phyloP scores from a whole-genome alignment of 2,113 vertebrate genomes.

The Menidia beryllina region DNA sequence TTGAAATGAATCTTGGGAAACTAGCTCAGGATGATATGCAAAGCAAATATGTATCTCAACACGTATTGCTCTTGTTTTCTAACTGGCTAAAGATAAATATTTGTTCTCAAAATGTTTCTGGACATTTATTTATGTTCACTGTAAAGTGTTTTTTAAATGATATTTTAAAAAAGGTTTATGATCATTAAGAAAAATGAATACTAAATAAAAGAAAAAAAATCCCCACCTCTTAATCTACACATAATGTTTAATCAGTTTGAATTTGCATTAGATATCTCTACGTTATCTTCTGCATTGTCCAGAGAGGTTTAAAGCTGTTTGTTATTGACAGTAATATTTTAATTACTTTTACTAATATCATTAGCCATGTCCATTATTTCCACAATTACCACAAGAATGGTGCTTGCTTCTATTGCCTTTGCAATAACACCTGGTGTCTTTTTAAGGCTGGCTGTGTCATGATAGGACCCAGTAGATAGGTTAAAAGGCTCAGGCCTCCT shows the following conservation, averaged over 20 bases:
- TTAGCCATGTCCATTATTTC: conserved; percentile 7
- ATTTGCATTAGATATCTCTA: no score
- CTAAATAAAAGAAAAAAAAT: no score
- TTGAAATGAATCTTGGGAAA: not conserved
- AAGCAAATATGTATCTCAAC: not conserved
- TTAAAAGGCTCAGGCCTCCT: conserved; percentile 64
- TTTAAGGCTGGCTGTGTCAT: conserved; percentile 62
- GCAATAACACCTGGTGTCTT: conserved; percentile 67
- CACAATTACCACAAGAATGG: not conserved
- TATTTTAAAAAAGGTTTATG: not conserved
- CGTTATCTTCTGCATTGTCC: no score
- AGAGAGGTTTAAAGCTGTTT: no score
- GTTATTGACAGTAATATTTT: no score
- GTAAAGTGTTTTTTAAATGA: no score
- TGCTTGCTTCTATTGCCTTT: conserved; percentile 19
- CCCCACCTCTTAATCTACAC: not conserved
- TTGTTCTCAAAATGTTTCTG: no score
- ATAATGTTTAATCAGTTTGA: not conserved
- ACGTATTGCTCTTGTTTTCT: not conserved
- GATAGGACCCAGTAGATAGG: conserved; percentile 67
- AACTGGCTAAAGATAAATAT: no score
- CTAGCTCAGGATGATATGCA: not conserved
- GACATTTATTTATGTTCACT: no score
- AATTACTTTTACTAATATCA: no score
- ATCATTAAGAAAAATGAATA: no score